Evolutionary conservation across 2,113 vertebrate genomes (phyloP).

Genomic region (Tragelaphus imberbis): DNA sequence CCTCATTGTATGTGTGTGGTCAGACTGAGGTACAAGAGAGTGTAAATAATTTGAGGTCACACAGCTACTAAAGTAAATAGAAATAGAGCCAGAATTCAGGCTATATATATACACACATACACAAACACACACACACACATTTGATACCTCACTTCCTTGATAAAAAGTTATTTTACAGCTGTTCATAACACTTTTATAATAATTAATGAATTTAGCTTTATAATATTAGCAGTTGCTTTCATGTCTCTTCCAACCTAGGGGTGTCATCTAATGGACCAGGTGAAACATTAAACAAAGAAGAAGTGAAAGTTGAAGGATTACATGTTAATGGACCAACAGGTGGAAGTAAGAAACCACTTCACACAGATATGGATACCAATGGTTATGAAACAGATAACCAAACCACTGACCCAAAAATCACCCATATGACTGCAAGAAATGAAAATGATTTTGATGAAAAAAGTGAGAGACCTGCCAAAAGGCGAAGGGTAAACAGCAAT

Average conservation of each 20-base stretch:
- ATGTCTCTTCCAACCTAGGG: constrained; percentile 75
- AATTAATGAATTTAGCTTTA: neutral
- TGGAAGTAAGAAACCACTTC: constrained; percentile 74
- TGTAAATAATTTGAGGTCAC: neutral
- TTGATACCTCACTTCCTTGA: neutral
- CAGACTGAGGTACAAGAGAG: neutral
- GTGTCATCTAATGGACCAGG: constrained; percentile 80
- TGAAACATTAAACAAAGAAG: constrained; percentile 75
- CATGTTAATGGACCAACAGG: constrained; percentile 85
- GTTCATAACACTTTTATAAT: neutral
- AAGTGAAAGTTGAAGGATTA: constrained; percentile 77
- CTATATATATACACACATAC: fast-evolving
- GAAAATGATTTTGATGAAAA: constrained; percentile 82
- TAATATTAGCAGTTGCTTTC: neutral
- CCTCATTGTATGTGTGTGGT: neutral
- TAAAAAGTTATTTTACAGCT: neutral
- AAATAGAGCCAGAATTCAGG: neutral
- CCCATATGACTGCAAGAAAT: constrained; percentile 69
- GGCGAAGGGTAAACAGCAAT: constrained; percentile 81
- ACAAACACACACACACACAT: neutral
- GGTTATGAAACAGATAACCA: constrained; percentile 83
- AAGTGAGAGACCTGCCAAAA: constrained; percentile 82
- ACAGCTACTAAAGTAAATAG: neutral
- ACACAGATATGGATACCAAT: constrained; percentile 84
- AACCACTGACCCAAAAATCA: constrained; percentile 76